Evolutionary conservation across 30 jellyfish, hydroid and myxozoan species (phyloP), one percentile per base, ranked within the genome.

Genomic region (Calvadosia cruxmelitensis): DNA sequence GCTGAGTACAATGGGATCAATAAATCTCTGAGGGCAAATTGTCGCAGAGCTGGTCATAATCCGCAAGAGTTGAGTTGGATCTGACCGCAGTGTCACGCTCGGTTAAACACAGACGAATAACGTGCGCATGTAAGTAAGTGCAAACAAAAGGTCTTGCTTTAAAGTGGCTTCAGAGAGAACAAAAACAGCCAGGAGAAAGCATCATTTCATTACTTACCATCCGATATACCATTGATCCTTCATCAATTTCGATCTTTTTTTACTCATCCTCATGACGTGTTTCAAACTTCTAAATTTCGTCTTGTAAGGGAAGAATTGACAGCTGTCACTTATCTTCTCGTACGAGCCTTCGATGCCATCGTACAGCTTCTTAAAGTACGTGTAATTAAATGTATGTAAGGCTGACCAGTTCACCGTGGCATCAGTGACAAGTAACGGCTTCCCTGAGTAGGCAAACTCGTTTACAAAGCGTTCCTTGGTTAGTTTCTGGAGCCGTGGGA

Each of bases 151-250:
- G n/a, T n/a, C n/a, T n/a, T n/a, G n/a, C n/a, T n/a, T n/a, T n/a
- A n/a, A n/a, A n/a, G n/a, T n/a, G n/a, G n/a, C n/a, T n/a, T n/a
- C n/a, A n/a, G n/a, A n/a, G n/a, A n/a, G n/a, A n/a, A n/a, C n/a
- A n/a, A n/a, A n/a, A n/a, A n/a, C n/a, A 42, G 57, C 15, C 57
- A 42, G 57, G 57, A 42, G 15, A 42, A 42, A 42, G 20, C 20
- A 20, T 42, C 15, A 20, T 5, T 42, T 42, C 20, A 42, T 35
- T 76, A 80, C 95, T 50, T 83, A 91, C 99, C 99, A 91, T 66
- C 99, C 99, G 71, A 91, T 70, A 69, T 91, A 91, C 99, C 99
- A 91, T 31, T 81, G 75, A 27, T 76, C 82, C 52, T 92, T 83
- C 52, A 66, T 50, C 27, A 86, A 53, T 7, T 70, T 52, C 20